These are phyloP conservation scores for Diachasmimorpha longicaudata DNA, from an alignment of 1,140 invertebrate species.

Conservation along the genomic window DNA sequence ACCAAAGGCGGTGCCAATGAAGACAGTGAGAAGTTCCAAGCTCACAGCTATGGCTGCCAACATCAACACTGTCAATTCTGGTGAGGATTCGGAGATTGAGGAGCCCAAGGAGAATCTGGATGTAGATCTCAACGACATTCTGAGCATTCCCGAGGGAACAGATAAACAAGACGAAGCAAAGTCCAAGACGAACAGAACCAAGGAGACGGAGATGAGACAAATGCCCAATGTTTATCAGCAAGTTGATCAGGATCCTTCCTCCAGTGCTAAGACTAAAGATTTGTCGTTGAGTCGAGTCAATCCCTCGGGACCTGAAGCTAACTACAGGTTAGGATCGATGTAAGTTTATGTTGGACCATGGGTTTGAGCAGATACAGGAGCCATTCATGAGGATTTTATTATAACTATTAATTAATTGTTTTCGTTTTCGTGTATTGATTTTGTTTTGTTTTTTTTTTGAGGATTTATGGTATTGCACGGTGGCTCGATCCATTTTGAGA, in stretches of 20 bases:
- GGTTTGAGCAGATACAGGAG: not conserved
- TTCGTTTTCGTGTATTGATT: too few species aligned
- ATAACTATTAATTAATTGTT: too few species aligned
- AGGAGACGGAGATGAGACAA: not conserved
- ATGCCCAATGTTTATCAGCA: not conserved
- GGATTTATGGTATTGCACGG: too few species aligned
- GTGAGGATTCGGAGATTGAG: slow-evolving; percentile 15
- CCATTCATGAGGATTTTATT: not conserved
- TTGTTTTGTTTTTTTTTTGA: not conserved
- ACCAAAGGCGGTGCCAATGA: slow-evolving; percentile 48
- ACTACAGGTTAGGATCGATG: slow-evolving; percentile 57
- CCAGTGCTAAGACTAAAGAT: slow-evolving; percentile 35
- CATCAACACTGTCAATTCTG: slow-evolving; percentile 42
- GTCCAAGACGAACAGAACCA: not conserved
- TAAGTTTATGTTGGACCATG: slow-evolving; percentile 52
- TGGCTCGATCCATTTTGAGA: too few species aligned
- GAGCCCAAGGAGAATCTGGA: slow-evolving; percentile 3
- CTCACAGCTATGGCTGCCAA: slow-evolving; percentile 58
- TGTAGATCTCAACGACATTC: slow-evolving; percentile 44
- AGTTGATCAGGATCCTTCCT: not conserved
- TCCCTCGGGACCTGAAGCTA: slow-evolving; percentile 36
- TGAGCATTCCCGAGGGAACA: slow-evolving; percentile 40
- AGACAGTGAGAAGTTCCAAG: slow-evolving; percentile 54
- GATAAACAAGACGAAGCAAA: not conserved
- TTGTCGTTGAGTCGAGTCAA: slow-evolving; percentile 54